Evolutionary conservation across 1,140 invertebrate species (phyloP).

Genomic region (Drosophila baimaii): DNA sequence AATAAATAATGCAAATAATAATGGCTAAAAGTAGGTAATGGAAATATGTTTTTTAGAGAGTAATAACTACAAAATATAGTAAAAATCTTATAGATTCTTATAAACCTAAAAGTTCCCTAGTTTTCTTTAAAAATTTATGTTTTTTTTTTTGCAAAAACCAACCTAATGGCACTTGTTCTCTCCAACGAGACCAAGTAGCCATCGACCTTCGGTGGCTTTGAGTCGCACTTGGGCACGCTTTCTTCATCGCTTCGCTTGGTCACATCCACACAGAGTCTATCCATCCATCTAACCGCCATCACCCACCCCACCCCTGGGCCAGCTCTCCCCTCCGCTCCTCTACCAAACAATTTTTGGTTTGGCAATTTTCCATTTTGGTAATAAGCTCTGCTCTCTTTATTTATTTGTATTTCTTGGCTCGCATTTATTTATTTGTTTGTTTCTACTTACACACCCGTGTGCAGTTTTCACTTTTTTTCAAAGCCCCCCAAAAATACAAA

Average conservation of each 20-base stretch:
- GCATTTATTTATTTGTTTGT: constrained; percentile 37
- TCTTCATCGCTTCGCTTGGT: constrained; percentile 76
- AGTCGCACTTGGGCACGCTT: constrained; percentile 67
- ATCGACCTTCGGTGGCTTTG: constrained; percentile 61
- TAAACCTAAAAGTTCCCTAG: too few species aligned
- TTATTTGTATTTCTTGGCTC: constrained; percentile 28
- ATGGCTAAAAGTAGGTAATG: too few species aligned
- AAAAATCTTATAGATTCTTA: too few species aligned
- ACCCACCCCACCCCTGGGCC: constrained; percentile 20
- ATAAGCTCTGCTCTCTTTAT: constrained; percentile 26
- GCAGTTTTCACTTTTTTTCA: constrained; percentile 71
- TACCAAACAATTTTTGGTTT: constrained; percentile 33
- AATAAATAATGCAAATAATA: too few species aligned
- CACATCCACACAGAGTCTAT: constrained; percentile 50
- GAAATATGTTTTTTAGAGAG: too few species aligned
- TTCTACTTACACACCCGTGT: constrained; percentile 31
- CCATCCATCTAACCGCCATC: constrained; percentile 15
- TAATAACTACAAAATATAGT: too few species aligned
- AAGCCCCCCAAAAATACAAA: constrained; percentile 43
- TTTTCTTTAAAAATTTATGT: too few species aligned
- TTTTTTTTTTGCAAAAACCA: too few species aligned
- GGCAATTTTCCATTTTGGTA: constrained; percentile 49
- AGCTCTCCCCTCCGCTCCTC: constrained; percentile 4
- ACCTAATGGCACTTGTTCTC: not conserved
- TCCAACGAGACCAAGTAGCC: constrained; percentile 26